phyloP scores from a whole-genome alignment of 2,113 vertebrate genomes.

The Brevimyrus niger region DNA sequence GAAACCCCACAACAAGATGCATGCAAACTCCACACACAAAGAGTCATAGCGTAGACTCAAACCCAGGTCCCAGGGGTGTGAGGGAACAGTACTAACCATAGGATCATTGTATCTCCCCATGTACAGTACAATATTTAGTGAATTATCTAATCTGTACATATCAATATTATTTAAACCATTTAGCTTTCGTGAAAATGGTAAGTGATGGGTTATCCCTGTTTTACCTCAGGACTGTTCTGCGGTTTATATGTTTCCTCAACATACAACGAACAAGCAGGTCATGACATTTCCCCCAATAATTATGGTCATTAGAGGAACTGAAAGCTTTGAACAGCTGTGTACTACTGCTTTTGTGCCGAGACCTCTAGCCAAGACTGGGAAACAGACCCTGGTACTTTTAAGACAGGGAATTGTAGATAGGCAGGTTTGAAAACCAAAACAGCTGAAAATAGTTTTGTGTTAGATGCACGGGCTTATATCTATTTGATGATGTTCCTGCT shows the following conservation, averaged over 20 bases:
- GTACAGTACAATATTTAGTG: background rate
- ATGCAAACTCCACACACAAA: background rate
- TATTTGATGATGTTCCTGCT: conserved; percentile 11
- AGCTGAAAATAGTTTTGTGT: background rate
- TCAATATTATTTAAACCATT: background rate
- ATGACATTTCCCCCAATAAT: background rate
- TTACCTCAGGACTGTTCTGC: background rate
- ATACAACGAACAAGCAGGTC: no score
- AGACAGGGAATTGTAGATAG: background rate
- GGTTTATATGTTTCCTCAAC: background rate
- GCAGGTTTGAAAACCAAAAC: background rate
- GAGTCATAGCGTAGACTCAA: no score
- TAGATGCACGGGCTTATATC: background rate
- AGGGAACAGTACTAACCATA: background rate
- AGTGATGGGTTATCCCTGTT: background rate
- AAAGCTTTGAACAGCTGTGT: background rate
- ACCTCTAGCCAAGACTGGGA: background rate
- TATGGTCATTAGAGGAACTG: background rate
- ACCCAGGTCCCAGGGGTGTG: no score
- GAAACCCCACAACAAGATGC: background rate
- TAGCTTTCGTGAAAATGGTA: background rate
- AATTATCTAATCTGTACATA: background rate
- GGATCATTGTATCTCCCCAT: background rate
- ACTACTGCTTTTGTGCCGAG: background rate
- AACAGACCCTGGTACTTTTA: background rate